phyloP scores from a whole-genome alignment of 1,140 invertebrate species.

The Forficula auricularia region DNA sequence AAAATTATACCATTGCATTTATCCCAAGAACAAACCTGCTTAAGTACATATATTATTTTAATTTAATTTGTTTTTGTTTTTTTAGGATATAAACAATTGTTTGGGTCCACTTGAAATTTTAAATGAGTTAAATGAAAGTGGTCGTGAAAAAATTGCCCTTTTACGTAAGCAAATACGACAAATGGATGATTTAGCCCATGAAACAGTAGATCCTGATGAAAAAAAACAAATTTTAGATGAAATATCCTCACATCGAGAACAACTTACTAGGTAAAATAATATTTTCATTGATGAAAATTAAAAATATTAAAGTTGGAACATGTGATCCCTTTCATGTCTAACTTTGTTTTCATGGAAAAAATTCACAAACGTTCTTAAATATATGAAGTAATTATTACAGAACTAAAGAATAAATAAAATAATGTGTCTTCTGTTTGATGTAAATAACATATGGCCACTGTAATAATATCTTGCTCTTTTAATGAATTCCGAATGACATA shows the following conservation, averaged over 20 bases:
- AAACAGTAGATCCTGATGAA: conserved; percentile 38
- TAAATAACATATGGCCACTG: too few species aligned
- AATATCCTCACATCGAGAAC: conserved; percentile 45
- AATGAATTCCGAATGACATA: too few species aligned
- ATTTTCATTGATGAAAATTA: background rate
- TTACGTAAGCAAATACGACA: conserved; percentile 48
- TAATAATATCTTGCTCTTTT: too few species aligned
- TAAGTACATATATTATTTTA: conserved; percentile 2
- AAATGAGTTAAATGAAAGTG: conserved; percentile 51
- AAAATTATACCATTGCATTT: background rate
- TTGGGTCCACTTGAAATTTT: conserved; percentile 44
- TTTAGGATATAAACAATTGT: conserved; percentile 47
- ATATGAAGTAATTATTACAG: too few species aligned
- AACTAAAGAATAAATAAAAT: too few species aligned
- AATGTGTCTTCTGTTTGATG: too few species aligned
- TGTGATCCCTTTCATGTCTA: too few species aligned
- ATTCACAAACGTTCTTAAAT: too few species aligned
- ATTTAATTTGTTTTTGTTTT: conserved; percentile 10
- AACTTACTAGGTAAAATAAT: conserved; percentile 34
- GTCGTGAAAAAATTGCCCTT: conserved; percentile 42
- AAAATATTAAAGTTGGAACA: too few species aligned
- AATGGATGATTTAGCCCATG: conserved; percentile 40
- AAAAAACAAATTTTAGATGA: conserved; percentile 40
- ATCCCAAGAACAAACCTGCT: background rate
- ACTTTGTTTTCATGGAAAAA: too few species aligned